Evolutionary conservation across 2,888 invertebrate genomes (phyloP), one percentile per base, ranked within the genome.

Genomic region (Trachelus tabidus): DNA sequence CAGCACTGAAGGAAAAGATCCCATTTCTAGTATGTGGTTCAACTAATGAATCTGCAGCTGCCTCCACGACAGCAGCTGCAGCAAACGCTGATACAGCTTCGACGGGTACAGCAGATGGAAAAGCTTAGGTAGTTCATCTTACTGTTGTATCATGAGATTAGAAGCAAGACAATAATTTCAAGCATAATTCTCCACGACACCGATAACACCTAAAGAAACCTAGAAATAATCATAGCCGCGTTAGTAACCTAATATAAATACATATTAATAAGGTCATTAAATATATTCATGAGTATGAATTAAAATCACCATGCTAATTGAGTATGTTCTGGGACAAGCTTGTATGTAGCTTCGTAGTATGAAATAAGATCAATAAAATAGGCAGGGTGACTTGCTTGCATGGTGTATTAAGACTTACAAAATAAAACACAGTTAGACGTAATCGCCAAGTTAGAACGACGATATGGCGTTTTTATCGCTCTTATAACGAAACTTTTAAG

Each of bases 1-100:
- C 94, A 81, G 96, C 95, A 35, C 92, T 97, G 81, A 94, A 95
- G 89, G 94, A 95, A 92, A 95, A 94, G 89, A 95, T 96, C 93
- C 97, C 97, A 9, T 94, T 95, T 79, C 92, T 96, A 85, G 93
- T 95, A 11, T 96, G 95, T 89, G 94, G 94, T 79, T 91, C 93
- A 3, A 92, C 93, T 68, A 92, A 93, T 15, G 94, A 94, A 79
- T 94, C 94, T 81, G 91, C 92, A 69, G 93, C 93, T 79, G 95
- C 95, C 11, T 93, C 93, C 75, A 93, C 93, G 1, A 94, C 95
- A 9, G 94, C 93, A 34, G 93, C 93, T 77, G 94, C 95, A 35
- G 69, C 83, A 68, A 82, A 80, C 69, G 80, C 81, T 4, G 87
- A 85, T 68, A 81, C 82, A 31, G 75, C 69, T 33, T 87, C 86